phyloP scores from a whole-genome alignment of 2,113 vertebrate genomes.

The Poecile atricapillus region DNA sequence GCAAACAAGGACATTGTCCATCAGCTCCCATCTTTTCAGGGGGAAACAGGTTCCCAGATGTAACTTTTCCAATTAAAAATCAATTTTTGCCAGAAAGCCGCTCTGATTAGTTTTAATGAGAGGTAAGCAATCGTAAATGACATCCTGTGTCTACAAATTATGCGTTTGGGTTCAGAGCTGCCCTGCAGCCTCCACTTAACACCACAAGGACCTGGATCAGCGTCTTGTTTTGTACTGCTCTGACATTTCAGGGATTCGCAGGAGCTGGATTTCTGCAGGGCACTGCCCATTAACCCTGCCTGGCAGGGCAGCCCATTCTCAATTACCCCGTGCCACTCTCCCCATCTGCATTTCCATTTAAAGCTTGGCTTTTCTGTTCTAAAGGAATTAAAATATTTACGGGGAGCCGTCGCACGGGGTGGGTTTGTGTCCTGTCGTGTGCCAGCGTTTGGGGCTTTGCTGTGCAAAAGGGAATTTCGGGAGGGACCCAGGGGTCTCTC shows the following conservation, averaged over 20 bases:
- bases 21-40: not conserved
- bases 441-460: not conserved
- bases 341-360: not conserved
- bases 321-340: not conserved
- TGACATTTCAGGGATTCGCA: conserved; percentile 27
- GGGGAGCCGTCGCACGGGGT: not conserved
- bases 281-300: conserved; percentile 49
- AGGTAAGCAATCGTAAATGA: conserved; percentile 4
- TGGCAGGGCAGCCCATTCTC: conserved; percentile 4
- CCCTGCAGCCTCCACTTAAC: conserved; percentile 23
- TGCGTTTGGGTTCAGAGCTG: not conserved
- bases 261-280: conserved; percentile 15
- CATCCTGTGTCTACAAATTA: not conserved
- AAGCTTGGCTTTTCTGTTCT: not conserved
- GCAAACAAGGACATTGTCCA: not conserved
- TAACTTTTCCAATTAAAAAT: conserved; percentile 41
- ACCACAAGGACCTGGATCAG: not conserved
- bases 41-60: not conserved
- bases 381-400: not conserved
- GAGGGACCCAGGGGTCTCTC: not conserved
- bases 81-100: conserved; percentile 3
- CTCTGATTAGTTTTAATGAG: conserved; percentile 32
- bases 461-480: not conserved
- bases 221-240: not conserved
- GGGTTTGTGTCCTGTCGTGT: not conserved